Base-by-base conservation (phyloP, 2,113 vertebrate genomes). In the Campylomormyrus tamandua region DNA sequence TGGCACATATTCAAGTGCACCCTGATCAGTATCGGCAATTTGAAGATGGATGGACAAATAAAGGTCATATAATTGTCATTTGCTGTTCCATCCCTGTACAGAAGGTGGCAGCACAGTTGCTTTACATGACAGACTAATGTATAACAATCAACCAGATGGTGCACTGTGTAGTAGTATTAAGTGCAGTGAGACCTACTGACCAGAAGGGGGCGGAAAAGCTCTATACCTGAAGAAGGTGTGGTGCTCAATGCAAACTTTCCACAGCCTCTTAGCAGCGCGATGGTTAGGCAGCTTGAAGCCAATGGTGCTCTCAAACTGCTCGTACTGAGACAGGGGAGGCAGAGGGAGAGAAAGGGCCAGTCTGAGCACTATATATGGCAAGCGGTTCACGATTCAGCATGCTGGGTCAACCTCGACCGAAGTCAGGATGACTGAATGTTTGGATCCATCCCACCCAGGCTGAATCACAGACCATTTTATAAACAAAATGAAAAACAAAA, bases 171-270 rank as follows among this genome's bases (percentile, higher is more conserved):
- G 83, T 46, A 27, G 21, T 49, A 50, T 48, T 85, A 27, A 49
- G 21, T 86, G 48, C 24, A 49, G 83, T 48, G 21, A 50, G 19
- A 39, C 74, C 74, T 80, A 80, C 74, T 6, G 10, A 42, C 74
- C 45, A 48, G 21, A 49, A 86, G 48, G 48, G 45, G 31, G 35
- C 31, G 27, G 5, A 86, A 86, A 19, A 80, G n/a, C 27, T 70
- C n/a, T 10, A 84, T 94, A 99, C 98, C 98, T 97, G 95, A 99
- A 99, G 94, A 99, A 99, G 0, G 98, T 99, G 94, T 99, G 98
- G 92, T 99, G 98, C 92, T 99, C 98, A 1, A 99, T 99, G 97
- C 98, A 99, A 95, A 99, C 98, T 92, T 99, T 99, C 98, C 98
- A 99, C 88, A 99, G 96, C 90, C 97, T 96, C 95, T 99, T 99